These are phyloP conservation scores for Plodia interpunctella DNA, from an alignment of 1,140 invertebrate species.

Conservation along the genomic window DNA sequence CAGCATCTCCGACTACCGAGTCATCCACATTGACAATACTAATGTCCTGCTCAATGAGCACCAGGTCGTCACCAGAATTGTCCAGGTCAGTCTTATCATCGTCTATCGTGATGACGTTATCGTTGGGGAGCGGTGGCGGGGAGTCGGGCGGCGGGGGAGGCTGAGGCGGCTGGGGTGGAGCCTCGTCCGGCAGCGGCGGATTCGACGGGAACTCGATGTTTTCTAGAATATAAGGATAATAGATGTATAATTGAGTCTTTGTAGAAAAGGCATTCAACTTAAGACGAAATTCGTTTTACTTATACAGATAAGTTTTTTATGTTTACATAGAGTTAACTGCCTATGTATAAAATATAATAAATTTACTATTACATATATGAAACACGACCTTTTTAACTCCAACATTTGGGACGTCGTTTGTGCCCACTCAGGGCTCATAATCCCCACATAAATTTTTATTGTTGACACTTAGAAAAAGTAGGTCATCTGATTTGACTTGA, in stretches of 20 bases:
- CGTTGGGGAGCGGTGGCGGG: constrained; percentile 16
- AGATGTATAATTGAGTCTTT: background rate
- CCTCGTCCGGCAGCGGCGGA: constrained; percentile 77
- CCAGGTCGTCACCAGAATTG: background rate
- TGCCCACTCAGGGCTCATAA: too few relatives aligned
- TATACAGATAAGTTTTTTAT: too few relatives aligned
- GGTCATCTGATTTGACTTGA: too few relatives aligned
- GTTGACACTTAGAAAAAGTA: too few relatives aligned
- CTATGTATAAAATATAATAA: too few relatives aligned
- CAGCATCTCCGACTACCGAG: constrained; percentile 24
- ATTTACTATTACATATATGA: too few relatives aligned
- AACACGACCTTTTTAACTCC: too few relatives aligned
- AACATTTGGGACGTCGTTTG: too few relatives aligned
- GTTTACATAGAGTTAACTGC: too few relatives aligned
- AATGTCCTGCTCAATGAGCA: background rate
- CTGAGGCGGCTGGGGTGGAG: constrained; percentile 45
- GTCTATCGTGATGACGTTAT: constrained; percentile 6
- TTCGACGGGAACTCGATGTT: constrained; percentile 63
- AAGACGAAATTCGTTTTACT: too few relatives aligned
- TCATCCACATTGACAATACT: background rate
- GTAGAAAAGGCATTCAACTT: too few relatives aligned
- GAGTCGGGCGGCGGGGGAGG: constrained; percentile 42
- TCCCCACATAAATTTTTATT: too few relatives aligned
- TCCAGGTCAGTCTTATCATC: constrained; percentile 11
- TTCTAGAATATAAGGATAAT: constrained; percentile 32